A percentile compares a stretch with the other conserved stretches of the same genome.
phyloP scores from a whole-genome alignment of 1,140 invertebrate species.

The Megalopta genalis region DNA sequence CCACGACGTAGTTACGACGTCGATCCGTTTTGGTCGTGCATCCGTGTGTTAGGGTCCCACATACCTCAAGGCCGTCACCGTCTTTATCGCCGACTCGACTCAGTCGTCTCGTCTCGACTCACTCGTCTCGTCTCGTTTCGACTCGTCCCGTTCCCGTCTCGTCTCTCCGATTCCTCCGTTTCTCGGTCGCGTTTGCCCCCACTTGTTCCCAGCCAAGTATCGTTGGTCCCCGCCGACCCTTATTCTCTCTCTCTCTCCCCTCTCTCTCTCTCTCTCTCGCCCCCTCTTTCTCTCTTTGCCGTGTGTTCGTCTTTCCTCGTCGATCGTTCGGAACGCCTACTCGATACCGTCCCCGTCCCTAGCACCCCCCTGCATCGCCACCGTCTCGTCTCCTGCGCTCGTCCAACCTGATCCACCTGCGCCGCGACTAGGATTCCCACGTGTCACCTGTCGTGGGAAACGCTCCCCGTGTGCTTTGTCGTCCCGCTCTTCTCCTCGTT shows the following conservation, averaged over 20 bases:
- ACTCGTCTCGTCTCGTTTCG: too few relatives aligned
- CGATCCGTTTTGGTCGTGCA: slow-evolving; percentile 20
- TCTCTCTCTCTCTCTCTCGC: too few relatives aligned
- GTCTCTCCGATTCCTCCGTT: slow-evolving; percentile 23
- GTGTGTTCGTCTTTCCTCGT: too few relatives aligned
- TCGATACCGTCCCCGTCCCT: too few relatives aligned
- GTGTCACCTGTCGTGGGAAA: slow-evolving; percentile 80
- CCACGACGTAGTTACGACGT: neutral
- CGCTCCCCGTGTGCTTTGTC: slow-evolving; percentile 65
- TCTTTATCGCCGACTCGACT: slow-evolving; percentile 49
- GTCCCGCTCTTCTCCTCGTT: slow-evolving; percentile 56
- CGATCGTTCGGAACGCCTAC: too few relatives aligned
- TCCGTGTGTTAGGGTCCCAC: slow-evolving; percentile 20
- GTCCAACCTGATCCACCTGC: slow-evolving; percentile 74
- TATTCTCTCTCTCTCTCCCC: slow-evolving; percentile 29
- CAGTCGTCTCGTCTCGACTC: slow-evolving; percentile 22
- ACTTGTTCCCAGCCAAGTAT: slow-evolving; percentile 11
- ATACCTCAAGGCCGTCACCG: slow-evolving; percentile 52
- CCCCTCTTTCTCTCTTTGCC: slow-evolving; percentile 19
- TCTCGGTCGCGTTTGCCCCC: slow-evolving; percentile 26
- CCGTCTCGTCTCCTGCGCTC: slow-evolving; percentile 40
- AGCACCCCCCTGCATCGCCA: slow-evolving; percentile 16
- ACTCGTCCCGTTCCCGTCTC: too few relatives aligned
- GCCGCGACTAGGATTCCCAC: slow-evolving; percentile 75
- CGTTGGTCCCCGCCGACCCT: slow-evolving; percentile 32